Conservation (phyloP, 2,888 invertebrate species). For the Rhagonycha lutea region DNA sequence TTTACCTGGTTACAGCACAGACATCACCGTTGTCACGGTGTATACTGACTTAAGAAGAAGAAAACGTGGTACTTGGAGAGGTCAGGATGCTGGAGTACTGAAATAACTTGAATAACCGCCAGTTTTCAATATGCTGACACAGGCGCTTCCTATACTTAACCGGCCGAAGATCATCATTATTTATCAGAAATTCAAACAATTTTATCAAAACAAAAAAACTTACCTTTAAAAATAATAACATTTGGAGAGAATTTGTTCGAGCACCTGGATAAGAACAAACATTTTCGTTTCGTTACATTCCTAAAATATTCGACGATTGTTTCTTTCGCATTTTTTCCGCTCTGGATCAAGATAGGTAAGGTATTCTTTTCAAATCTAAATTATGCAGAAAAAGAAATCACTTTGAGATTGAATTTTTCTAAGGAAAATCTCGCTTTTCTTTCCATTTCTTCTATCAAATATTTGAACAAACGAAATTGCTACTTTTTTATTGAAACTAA, state of each 20-base stretch:
- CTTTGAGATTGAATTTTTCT: constrained; percentile 26
- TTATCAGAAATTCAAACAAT: constrained; percentile 2
- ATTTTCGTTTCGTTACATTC: neutral
- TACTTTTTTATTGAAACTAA: neutral
- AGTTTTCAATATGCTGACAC: neutral
- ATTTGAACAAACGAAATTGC: constrained; percentile 18
- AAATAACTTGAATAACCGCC: constrained; percentile 44
- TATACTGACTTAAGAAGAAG: constrained; percentile 42
- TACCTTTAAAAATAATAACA: neutral
- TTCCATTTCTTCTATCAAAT: constrained; percentile 24
- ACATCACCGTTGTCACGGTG: constrained; percentile 42
- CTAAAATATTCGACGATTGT: neutral
- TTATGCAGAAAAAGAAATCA: constrained; percentile 27
- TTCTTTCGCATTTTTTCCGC: constrained; percentile 10
- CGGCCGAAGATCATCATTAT: constrained; percentile 7
- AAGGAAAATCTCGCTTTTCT: constrained; percentile 13
- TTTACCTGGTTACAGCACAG: constrained; percentile 36
- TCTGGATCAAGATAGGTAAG: neutral
- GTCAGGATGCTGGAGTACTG: constrained; percentile 39
- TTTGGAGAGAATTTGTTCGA: neutral
- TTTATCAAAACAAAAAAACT: neutral
- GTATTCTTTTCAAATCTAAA: constrained; percentile 19
- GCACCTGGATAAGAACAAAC: neutral
- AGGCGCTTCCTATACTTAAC: constrained; percentile 15
- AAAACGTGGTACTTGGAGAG: constrained; percentile 32